phyloP scores from a whole-genome alignment of 2,113 vertebrate species.

The Miniopterus natalensis region DNA sequence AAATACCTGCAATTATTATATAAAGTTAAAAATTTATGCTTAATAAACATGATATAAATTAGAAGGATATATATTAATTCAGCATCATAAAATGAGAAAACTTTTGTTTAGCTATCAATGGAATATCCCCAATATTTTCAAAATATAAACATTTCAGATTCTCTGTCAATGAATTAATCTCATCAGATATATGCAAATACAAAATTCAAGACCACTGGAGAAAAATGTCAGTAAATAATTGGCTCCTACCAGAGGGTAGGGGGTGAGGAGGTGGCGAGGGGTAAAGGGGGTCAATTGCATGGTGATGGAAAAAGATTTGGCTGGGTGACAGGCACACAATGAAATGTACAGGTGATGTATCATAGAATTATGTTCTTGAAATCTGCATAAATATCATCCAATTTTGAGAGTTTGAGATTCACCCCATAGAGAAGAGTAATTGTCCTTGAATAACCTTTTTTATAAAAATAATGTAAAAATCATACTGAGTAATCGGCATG shows the following conservation, averaged over 20 bases:
- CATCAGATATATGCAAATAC: background rate
- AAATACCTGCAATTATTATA: background rate
- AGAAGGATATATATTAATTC: background rate
- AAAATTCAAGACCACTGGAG: background rate
- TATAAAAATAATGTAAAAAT: constrained; percentile 27
- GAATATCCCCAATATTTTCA: background rate
- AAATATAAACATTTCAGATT: background rate
- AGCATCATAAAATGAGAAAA: background rate
- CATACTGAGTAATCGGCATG: background rate
- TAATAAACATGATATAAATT: background rate
- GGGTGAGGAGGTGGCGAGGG: background rate
- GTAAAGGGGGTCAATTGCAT: background rate
- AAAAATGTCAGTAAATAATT: background rate
- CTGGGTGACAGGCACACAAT: background rate
- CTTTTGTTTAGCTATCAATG: background rate
- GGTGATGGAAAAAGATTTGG: background rate
- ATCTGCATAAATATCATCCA: background rate
- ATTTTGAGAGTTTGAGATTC: background rate
- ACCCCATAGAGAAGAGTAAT: background rate
- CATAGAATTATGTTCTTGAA: background rate
- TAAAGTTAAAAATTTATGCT: background rate
- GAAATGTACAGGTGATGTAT: background rate
- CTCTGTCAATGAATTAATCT: rapidly evolving
- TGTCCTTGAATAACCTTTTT: constrained; percentile 22
- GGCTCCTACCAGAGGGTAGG: background rate